Base-by-base conservation (phyloP, 2,888 invertebrate genomes). In the Callimorpha dominula region DNA sequence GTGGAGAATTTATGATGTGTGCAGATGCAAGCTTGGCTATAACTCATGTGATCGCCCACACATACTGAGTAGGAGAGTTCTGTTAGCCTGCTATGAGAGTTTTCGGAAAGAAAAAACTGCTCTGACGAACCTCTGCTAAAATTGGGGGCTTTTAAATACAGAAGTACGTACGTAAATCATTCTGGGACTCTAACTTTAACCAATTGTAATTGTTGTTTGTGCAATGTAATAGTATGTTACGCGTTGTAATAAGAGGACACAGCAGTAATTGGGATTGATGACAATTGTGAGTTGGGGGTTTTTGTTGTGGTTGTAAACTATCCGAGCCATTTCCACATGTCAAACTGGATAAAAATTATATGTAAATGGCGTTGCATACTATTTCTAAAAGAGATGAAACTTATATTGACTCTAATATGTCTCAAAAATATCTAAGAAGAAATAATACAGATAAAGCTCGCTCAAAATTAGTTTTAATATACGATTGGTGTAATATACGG, bases 1-100 rank as follows among this genome's bases (percentile, higher is more conserved):
- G 88, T 86, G 87, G 89, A 81, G 81, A 89, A 92, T 92, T 91
- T 92, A 92, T 91, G 91, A 89, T 88, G 86, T 84, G 87, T 87
- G 88, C 90, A 89, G 88, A 89, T 91, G 90, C 89, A 86, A 78
- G 83, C 81, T 78, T 68, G 79, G 80, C 84, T 72, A 86, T 90
- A 88, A 90, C 87, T 90, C 88, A 87, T 83, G 82, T 72, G 83
- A 76, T 76, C 81, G 77, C 78, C 78, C 81, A 72, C 84, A 86
- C 88, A 87, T 88, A 89, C 86, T 87, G 88, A 90, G 88, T 85
- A 86, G 83, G 81, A 75, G 76, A 71, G 69, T 73, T 68, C 9
- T 43, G 49, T 68, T 68, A 49, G 42, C n/a, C 40, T 17, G 62
- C 54, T 70, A 75, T 68, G 68, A 57, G 65, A 78, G 70, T n/a